Evolutionary conservation across 2,113 vertebrate species (phyloP), one percentile per base, ranked within the genome.

Genomic region (Lipotes vexillifer): DNA sequence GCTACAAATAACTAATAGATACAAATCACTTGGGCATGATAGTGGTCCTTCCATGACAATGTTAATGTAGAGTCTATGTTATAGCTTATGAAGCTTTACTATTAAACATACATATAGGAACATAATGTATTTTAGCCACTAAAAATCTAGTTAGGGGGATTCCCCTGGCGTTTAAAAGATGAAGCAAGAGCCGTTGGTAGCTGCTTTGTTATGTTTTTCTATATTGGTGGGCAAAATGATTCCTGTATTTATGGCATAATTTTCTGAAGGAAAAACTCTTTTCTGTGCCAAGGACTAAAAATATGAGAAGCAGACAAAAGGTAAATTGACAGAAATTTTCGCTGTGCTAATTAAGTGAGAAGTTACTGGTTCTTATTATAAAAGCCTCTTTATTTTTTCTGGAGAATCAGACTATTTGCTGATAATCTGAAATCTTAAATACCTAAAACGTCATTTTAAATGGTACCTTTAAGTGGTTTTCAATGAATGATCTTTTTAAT

Each of bases 401-500:
- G 8, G 29, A 95, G 31, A 92, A 87, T 94, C 80, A 44, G 27
- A 83, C n/a, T 88, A 38, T 91, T 96, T 97, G 31, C 52, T 85
- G 21, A 88, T 82, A 94, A 59, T 88, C 49, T 77, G 27, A 97
- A 96, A 96, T 88, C 72, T 74, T 95, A 94, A 87, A 44, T 95
- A 83, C 49, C 20, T 87, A 69, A 82, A 68, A 81, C 46, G 93
- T 97, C 15, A 92, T 92, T 89, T 95, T 77, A 95, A 94, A 71
- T 93, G 36, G 23, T 93, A 92, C 17, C 38, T 97, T 95, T 97
- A 97, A 97, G 75, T 97, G 94, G 77, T 93, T 88, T 97, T 97
- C 55, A 66, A 57, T 96, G 72, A 86, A 85, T 97, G 92, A 85
- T 14, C 36, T 96, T 97, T 96, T 72, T 93, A 93, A 97, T 98